Evolutionary conservation across 2,113 vertebrate genomes (phyloP), one percentile per base, ranked within the genome.

Genomic region (Sinocyclocheilus maitianheensis): DNA sequence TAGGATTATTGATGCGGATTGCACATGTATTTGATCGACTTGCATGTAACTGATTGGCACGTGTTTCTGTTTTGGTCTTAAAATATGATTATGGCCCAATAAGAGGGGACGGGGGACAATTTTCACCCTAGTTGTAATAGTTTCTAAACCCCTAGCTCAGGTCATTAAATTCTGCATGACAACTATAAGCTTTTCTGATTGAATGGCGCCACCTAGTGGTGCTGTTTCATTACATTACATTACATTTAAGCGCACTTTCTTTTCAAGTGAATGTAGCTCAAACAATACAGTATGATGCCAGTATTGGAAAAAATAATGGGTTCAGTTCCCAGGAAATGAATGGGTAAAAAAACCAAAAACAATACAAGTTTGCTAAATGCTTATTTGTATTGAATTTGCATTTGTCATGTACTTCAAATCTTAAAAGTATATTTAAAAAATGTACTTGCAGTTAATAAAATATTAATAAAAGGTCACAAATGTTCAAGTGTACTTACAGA

Each of bases 131-230:
- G 14, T 69, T 69, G 30, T 4, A 18, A 18, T 69, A 16, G 7
- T 20, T 9, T 18, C 6, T 9, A 37, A 37, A 16, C 30, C 65
- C 7, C 6, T 37, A 14, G 26, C 30, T 69, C 65, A 69, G 18
- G 14, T 14, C 6, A 37, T 20, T 71, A 37, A 20, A 16, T 69
- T 69, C 30, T 37, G 18, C 16, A 1, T 72, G 69, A 22, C 18
- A 74, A 5, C 10, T n/a, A n/a, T 22, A 74, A 74, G 10, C 10
- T 46, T 97, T 97, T 85, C 11, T 65, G 20, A 80, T 11, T 26
- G 16, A 22, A 77, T 77, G 67, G 37, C 75, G 48, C 74, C 81
- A 63, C 74, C 89, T 90, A 86, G 81, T 90, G 84, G 81, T 74
- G 4, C 5, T 8, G 18, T 46, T 34, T 20, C 30, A 62, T 37